A percentile compares a stretch with the other conserved stretches of the same genome.
phyloP scores from a whole-genome alignment of 2,888 invertebrate species.

The Prostheceraeus crozeri region DNA sequence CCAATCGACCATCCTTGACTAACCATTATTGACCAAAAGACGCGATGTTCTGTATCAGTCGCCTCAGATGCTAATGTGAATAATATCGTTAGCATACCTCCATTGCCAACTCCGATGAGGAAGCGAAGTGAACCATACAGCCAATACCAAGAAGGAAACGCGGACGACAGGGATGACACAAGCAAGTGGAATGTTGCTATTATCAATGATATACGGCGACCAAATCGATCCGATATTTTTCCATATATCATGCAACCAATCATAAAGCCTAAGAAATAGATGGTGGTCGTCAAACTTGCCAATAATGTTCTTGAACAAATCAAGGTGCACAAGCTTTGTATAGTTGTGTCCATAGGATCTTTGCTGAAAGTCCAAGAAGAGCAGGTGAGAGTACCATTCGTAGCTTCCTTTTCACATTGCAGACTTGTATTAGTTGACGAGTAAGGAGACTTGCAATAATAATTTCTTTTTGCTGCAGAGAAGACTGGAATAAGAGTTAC shows the following conservation, averaged over 20 bases:
- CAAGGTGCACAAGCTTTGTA: constrained; percentile 36
- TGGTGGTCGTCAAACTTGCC: constrained; percentile 43
- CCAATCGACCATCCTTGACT: constrained; percentile 27
- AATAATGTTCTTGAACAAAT: constrained; percentile 44
- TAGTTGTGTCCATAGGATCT: not conserved
- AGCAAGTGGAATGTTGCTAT: constrained; percentile 6
- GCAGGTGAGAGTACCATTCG: too few relatives aligned
- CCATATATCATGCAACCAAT: constrained; percentile 45
- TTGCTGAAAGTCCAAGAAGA: constrained; percentile 14
- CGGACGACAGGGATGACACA: not conserved
- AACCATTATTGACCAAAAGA: constrained; percentile 10
- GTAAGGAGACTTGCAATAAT: not conserved
- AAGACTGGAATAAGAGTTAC: constrained; percentile 22
- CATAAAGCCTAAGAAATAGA: constrained; percentile 46
- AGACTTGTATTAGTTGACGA: not conserved
- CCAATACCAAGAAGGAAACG: constrained; percentile 24
- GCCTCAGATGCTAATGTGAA: constrained; percentile 23
- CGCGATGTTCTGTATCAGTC: constrained; percentile 28
- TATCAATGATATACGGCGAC: not conserved
- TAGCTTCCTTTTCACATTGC: not conserved
- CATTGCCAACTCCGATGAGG: constrained; percentile 27
- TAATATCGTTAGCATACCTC: constrained; percentile 23
- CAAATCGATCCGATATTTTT: constrained; percentile 45
- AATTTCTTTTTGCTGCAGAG: constrained; percentile 12
- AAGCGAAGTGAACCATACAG: constrained; percentile 12